A percentile compares a stretch with the other conserved stretches of the same genome.
These are phyloP conservation scores for Phrynosoma blainvillii DNA, from an alignment of 2,113 vertebrate genomes.

Conservation along the genomic window DNA sequence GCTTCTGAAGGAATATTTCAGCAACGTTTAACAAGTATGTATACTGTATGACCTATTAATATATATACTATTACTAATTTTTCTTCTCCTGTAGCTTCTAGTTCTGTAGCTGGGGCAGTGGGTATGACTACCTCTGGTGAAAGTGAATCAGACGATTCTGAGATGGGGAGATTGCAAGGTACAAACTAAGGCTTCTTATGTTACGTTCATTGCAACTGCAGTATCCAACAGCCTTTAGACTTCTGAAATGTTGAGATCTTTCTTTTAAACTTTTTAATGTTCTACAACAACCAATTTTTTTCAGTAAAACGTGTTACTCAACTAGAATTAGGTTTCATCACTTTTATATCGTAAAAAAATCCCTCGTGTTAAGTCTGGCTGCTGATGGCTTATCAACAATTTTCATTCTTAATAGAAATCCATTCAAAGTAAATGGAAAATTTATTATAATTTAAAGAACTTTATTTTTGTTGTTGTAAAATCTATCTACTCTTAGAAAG, in stretches of 20 bases:
- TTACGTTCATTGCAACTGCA: not conserved
- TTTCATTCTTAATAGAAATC: not conserved
- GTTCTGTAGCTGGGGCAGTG: constrained; percentile 97
- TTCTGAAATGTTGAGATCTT: constrained; percentile 11
- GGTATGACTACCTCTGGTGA: constrained; percentile 99
- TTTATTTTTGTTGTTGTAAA: not conserved
- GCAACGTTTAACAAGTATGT: constrained; percentile 9
- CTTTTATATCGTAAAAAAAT: not conserved
- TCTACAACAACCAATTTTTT: not conserved
- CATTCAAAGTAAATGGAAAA: not conserved
- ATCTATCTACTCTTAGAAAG: not conserved
- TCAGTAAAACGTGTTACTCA: not conserved
- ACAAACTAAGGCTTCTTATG: constrained; percentile 43
- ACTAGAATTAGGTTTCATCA: not conserved
- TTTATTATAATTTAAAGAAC: not conserved
- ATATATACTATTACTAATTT: constrained; percentile 19
- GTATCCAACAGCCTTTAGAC: not conserved
- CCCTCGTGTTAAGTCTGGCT: not conserved
- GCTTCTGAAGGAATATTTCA: constrained; percentile 16
- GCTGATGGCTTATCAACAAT: not conserved
- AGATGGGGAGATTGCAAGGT: constrained; percentile 99
- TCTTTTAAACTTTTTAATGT: constrained; percentile 21
- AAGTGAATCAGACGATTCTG: constrained; percentile 98
- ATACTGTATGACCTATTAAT: constrained; percentile 1
- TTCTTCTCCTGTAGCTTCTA: constrained; percentile 83